phyloP scores from a whole-genome alignment of 2,113 vertebrate genomes.

The Sciurus niger region DNA sequence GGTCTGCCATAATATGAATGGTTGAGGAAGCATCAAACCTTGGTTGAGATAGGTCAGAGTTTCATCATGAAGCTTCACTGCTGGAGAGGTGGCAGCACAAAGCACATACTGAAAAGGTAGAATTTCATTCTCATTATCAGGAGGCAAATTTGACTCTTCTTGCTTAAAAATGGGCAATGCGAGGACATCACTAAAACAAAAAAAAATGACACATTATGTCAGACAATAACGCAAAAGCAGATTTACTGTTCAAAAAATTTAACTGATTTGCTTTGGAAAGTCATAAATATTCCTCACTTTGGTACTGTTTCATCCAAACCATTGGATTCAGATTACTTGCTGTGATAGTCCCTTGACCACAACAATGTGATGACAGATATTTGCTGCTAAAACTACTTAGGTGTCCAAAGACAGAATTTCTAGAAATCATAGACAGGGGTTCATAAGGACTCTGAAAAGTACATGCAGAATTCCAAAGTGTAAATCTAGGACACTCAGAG shows the following conservation, averaged over 20 bases:
- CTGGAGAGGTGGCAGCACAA: conserved; percentile 97
- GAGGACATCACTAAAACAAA: conserved; percentile 94
- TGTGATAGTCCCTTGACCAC: not conserved
- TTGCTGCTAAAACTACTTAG: not conserved
- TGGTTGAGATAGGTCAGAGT: conserved; percentile 99
- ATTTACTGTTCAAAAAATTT: not conserved
- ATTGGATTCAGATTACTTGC: not conserved
- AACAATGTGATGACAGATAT: not conserved
- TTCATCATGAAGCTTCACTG: conserved; percentile 98
- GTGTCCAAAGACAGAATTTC: not conserved
- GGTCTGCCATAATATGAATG: not conserved
- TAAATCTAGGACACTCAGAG: not conserved
- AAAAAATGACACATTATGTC: conserved; percentile 15
- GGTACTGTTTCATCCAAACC: not conserved
- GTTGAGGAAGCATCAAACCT: conserved; percentile 90
- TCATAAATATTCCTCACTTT: not conserved
- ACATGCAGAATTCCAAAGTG: not conserved
- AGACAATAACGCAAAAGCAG: not conserved
- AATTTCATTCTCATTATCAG: conserved; percentile 95
- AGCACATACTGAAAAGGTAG: conserved; percentile 99
- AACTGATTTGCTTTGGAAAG: conserved; percentile 42
- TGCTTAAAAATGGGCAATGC: conserved; percentile 99
- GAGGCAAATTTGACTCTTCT: conserved; percentile 96
- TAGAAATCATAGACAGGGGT: not conserved
- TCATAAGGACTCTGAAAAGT: conserved; percentile 43